A percentile compares a stretch with the other conserved stretches of the same genome.
phyloP scores from a whole-genome alignment of 2,888 invertebrate genomes.

The Lacanobia oleracea region DNA sequence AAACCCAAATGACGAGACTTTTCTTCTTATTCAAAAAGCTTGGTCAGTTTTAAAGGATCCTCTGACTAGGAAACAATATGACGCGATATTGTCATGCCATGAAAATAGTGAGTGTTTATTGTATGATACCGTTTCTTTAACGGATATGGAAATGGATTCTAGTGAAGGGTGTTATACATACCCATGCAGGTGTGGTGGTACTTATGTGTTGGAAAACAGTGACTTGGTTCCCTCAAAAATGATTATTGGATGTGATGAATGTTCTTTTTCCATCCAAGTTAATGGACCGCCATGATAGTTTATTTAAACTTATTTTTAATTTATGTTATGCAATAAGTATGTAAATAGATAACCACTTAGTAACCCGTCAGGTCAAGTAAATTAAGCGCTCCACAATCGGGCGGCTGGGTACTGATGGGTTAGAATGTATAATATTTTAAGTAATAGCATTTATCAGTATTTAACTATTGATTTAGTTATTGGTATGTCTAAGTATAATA shows the following conservation, averaged over 20 bases:
- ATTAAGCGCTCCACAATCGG: no score
- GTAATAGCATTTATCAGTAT: no score
- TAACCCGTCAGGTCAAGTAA: no score
- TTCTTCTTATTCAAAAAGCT: conserved; percentile 91
- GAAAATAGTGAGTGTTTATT: conserved; percentile 91
- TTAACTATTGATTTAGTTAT: no score
- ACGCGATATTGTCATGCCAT: conserved; percentile 90
- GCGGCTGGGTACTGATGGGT: no score
- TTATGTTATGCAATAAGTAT: not conserved
- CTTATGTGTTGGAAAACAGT: conserved; percentile 84
- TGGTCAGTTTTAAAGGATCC: conserved; percentile 93
- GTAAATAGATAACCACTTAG: no score
- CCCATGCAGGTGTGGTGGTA: conserved; percentile 93
- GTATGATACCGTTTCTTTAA: conserved; percentile 89
- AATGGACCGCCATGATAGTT: conserved; percentile 71
- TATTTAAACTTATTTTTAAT: not conserved
- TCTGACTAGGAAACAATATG: conserved; percentile 91
- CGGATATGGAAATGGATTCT: conserved; percentile 85
- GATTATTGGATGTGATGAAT: conserved; percentile 93
- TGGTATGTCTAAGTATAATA: no score
- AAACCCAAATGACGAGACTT: conserved; percentile 71
- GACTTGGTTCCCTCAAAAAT: conserved; percentile 70
- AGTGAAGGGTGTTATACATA: conserved; percentile 85
- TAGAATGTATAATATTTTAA: no score
- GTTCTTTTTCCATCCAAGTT: conserved; percentile 93